These are phyloP conservation scores for Gymnoscopelus microlampas DNA, from an alignment of 2,797 vertebrate species.

Conservation along the genomic window DNA sequence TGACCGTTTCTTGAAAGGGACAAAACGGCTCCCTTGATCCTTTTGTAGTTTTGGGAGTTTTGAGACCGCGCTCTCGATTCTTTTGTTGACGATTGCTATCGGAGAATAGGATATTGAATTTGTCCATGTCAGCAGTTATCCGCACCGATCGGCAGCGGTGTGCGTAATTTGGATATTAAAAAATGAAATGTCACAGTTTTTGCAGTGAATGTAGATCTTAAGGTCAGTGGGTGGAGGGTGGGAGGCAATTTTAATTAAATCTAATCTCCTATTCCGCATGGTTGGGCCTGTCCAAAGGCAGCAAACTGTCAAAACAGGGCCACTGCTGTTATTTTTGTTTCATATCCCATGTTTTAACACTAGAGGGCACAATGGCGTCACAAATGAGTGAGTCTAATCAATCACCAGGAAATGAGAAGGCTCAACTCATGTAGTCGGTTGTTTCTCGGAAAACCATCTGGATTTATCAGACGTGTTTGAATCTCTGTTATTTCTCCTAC, in stretches of 20 bases:
- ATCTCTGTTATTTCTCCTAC: too few species aligned
- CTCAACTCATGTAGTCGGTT: too few species aligned
- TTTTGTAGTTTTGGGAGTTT: constrained; percentile 3
- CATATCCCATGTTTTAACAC: constrained; percentile 27
- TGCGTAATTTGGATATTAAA: constrained; percentile 57
- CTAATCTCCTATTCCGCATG: constrained; percentile 32
- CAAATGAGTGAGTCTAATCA: constrained; percentile 1
- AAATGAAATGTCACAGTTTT: constrained; percentile 48
- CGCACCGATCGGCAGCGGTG: constrained; percentile 33
- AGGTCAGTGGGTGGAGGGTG: constrained; percentile 34
- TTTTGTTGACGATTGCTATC: constrained; percentile 46
- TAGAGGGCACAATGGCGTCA: constrained; percentile 53
- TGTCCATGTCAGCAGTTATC: constrained; percentile 45
- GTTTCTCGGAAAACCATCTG: too few species aligned
- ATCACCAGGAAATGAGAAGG: not conserved
- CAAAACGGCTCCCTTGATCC: constrained; percentile 4
- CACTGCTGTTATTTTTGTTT: not conserved
- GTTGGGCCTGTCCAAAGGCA: not conserved
- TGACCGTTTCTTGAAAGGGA: not conserved
- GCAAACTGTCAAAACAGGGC: not conserved
- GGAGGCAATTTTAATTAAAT: constrained; percentile 56
- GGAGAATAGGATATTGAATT: constrained; percentile 49
- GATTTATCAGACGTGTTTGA: too few species aligned
- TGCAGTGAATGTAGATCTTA: constrained; percentile 38
- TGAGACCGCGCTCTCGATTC: not conserved